These are phyloP conservation scores for Cygnus olor DNA, from an alignment of 2,797 vertebrate genomes.

Conservation along the genomic window DNA sequence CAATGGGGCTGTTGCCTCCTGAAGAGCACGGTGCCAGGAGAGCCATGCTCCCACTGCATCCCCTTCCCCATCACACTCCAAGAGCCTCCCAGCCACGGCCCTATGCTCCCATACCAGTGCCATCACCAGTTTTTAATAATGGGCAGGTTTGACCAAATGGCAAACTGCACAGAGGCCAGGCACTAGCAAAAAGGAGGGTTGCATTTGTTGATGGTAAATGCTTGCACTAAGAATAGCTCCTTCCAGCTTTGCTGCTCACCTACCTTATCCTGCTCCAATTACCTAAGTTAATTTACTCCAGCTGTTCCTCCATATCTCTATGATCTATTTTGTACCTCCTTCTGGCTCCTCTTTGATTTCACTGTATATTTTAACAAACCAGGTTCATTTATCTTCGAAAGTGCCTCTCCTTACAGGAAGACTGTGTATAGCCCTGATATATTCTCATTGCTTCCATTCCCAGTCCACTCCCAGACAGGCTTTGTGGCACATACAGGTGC, in stretches of 20 bases:
- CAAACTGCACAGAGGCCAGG: background rate
- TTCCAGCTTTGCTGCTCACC: constrained; percentile 61
- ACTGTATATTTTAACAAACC: background rate
- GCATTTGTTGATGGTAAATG: constrained; percentile 15
- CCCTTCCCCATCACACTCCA: rapidly evolving
- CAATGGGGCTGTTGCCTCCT: background rate
- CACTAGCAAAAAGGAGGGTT: background rate
- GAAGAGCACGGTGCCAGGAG: background rate
- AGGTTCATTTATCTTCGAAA: background rate
- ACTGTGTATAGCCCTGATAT: background rate
- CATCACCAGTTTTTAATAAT: background rate
- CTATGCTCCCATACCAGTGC: background rate
- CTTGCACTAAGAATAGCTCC: constrained; percentile 63
- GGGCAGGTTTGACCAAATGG: background rate
- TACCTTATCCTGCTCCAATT: constrained; percentile 61
- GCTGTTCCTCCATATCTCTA: constrained; percentile 42
- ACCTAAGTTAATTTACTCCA: constrained; percentile 63
- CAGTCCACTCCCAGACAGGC: background rate
- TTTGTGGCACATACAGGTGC: constrained; percentile 24
- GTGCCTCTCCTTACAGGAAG: constrained; percentile 23
- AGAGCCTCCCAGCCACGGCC: background rate
- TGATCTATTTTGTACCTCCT: constrained; percentile 56
- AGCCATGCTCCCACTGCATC: rapidly evolving
- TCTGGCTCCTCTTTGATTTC: constrained; percentile 32
- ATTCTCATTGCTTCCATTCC: background rate